These are phyloP conservation scores for Neelides sp. DNA, from an alignment of 1,140 invertebrate species.

Conservation along the genomic window DNA sequence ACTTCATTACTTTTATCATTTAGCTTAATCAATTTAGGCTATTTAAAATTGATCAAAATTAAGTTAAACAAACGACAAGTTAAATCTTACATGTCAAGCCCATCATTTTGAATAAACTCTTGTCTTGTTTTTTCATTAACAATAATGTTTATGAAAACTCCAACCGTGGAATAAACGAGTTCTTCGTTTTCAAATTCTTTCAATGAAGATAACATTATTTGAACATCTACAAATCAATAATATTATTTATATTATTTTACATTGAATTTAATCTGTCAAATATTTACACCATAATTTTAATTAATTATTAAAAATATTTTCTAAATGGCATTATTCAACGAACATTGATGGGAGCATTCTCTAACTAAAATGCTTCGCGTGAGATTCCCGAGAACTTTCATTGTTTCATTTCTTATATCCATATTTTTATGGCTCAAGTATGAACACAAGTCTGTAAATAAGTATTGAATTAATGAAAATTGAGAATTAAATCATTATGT, in stretches of 20 bases:
- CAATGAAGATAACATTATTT: constrained; percentile 40
- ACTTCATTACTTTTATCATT: constrained; percentile 30
- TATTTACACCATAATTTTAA: background rate
- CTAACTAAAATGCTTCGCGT: constrained; percentile 47
- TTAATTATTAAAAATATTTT: background rate
- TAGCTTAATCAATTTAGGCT: constrained; percentile 21
- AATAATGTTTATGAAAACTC: constrained; percentile 57
- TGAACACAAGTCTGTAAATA: constrained; percentile 14
- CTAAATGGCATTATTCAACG: constrained; percentile 26
- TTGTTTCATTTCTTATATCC: constrained; percentile 48
- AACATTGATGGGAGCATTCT: constrained; percentile 42
- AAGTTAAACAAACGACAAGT: background rate
- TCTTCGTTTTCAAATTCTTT: constrained; percentile 42
- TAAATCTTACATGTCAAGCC: constrained; percentile 37
- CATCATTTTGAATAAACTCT: constrained; percentile 40
- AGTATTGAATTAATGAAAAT: background rate
- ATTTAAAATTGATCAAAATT: background rate
- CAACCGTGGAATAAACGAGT: constrained; percentile 47
- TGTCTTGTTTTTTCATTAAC: constrained; percentile 45
- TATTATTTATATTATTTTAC: constrained; percentile 25
- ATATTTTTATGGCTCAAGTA: constrained; percentile 34
- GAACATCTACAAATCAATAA: constrained; percentile 38
- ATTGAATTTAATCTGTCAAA: background rate
- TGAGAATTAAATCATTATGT: background rate
- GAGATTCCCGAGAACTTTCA: constrained; percentile 52